Conservation (phyloP, 2,888 invertebrate species). For the Ommatoiulus sabulosus region DNA sequence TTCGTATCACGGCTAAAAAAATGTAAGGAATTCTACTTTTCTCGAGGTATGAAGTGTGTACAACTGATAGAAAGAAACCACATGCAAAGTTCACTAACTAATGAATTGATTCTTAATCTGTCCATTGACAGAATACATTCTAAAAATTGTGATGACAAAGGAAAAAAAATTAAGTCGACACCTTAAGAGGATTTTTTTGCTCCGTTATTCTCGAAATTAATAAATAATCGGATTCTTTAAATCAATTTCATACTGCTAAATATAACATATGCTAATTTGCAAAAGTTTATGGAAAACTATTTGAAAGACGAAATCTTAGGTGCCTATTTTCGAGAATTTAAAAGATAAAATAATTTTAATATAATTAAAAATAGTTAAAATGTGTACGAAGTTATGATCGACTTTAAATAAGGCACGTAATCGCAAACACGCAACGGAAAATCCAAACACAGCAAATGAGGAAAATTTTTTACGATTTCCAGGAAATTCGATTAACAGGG, state of each 20-base stretch:
- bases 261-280: not conserved
- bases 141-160: no score
- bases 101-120: no score
- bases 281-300: not conserved
- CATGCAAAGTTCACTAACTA: no score
- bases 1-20: no score
- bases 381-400: not conserved
- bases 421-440: not conserved
- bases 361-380: not conserved
- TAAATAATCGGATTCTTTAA: not conserved
- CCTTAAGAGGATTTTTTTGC: not conserved
- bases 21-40: no score
- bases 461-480: not conserved
- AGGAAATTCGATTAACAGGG: not conserved
- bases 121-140: no score
- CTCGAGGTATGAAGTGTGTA: not conserved
- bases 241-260: not conserved
- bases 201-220: not conserved
- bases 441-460: not conserved
- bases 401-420: constrained; percentile 36
- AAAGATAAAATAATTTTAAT: not conserved
- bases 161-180: not conserved
- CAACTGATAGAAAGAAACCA: not conserved
- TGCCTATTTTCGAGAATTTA: not conserved
- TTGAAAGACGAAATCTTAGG: not conserved